Conservation (phyloP, 30 jellyfish, hydroid and myxozoan genomes). For the Phacellophora camtschatica region DNA sequence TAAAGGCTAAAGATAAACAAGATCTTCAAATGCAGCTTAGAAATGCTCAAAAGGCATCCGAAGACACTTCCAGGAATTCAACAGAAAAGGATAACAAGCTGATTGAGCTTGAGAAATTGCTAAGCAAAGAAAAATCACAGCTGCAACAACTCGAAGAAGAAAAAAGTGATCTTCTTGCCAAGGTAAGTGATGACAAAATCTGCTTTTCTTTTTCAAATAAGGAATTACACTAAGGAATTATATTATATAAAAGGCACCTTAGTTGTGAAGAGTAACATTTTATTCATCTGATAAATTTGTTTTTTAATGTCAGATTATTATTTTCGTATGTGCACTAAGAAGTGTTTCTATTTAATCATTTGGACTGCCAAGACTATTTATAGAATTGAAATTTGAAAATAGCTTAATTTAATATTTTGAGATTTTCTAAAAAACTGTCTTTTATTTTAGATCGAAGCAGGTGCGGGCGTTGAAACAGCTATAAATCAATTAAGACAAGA, state of each 20-base stretch:
- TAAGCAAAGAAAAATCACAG: constrained; percentile 64
- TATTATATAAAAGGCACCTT: no score
- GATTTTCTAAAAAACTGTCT: neutral
- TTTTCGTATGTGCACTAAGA: no score
- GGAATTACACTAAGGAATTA: no score
- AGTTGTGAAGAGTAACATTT: no score
- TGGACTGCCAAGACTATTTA: no score
- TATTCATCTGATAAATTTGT: no score
- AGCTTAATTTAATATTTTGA: no score
- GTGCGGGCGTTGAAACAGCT: constrained; percentile 94
- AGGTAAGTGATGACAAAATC: no score
- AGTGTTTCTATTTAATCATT: no score
- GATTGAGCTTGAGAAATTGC: constrained; percentile 48
- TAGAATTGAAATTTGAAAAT: no score
- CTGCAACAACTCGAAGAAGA: constrained; percentile 79
- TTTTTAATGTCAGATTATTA: no score
- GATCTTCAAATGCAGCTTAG: constrained; percentile 50
- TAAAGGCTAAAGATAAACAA: constrained; percentile 42
- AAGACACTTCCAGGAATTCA: constrained; percentile 16
- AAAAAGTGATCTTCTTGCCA: constrained; percentile 73
- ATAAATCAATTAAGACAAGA: constrained; percentile 92
- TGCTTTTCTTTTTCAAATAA: no score
- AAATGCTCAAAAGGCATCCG: constrained; percentile 12
- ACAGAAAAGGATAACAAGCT: constrained; percentile 13
- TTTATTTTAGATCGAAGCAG: constrained; percentile 83